Evolutionary conservation across 1,140 invertebrate genomes (phyloP), one percentile per base, ranked within the genome.

Genomic region (Drosophila persimilis): DNA sequence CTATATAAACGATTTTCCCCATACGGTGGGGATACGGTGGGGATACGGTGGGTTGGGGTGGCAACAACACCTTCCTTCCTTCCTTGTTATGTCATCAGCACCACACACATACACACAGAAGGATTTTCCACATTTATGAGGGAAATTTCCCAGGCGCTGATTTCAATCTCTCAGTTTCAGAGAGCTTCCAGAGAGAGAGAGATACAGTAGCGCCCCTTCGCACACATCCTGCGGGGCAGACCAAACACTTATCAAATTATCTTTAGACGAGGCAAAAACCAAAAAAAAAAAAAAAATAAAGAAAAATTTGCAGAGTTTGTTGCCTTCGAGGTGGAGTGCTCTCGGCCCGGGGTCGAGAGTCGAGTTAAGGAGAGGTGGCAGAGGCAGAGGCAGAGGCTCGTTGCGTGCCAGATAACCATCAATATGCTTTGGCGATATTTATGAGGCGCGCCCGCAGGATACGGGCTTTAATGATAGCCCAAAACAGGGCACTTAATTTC

Each of bases 391-490:
- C 54, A 54, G 45, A 17, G 48, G 47, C 51, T 57, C 26, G 72
- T 85, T 85, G 80, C 80, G 80, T 85, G 80, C 69, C 80, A 81
- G 81, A 85, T 86, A 86, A 50, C 73, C 80, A 85, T 85, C 80
- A 85, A 86, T 85, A 85, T 85, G 81, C 81, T 74, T 74, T 86
- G 80, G 81, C 80, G 81, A 85, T 85, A 85, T 85, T 85, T 85
- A 85, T 85, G 81, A 86, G 80, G 73, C 80, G 81, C 80, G 80
- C 80, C 80, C 77, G 80, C 80, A 85, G 80, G 80, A 85, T 86
- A 86, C 81, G 61, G 73, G 77, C 81, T 88, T 88, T 86, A 86
- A 86, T 86, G 81, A 86, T 86, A 86, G 83, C 77, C 77, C 74
- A 86, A 85, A 86, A 81, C 65, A 74, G 81, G 80, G 58, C 77